Conservation (phyloP, 2,113 vertebrate genomes). For the Furnarius figulus region DNA sequence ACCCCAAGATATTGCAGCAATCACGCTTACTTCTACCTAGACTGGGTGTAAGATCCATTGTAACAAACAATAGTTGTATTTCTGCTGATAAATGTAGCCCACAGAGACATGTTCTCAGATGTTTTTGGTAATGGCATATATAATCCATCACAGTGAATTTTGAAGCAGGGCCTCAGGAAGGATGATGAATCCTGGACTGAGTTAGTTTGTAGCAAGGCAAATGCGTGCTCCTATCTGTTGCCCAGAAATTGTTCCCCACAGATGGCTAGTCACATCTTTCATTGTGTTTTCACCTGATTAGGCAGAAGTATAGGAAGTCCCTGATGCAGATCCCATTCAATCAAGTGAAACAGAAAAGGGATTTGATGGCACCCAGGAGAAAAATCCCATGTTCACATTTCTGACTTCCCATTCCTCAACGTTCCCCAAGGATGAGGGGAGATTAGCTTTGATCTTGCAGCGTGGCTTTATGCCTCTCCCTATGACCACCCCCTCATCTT, state of each 20-base stretch:
- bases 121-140: not conserved
- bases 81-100: not conserved
- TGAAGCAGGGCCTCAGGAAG: not conserved
- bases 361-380: not conserved
- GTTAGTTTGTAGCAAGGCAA: not conserved
- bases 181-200: not conserved
- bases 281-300: conserved; percentile 6
- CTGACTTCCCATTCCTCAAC: not conserved
- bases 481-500: not conserved
- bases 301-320: not conserved
- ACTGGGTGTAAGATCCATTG: not conserved
- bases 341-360: conserved; percentile 1
- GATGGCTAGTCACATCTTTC: not conserved
- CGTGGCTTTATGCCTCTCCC: not conserved
- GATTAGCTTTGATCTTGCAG: not conserved
- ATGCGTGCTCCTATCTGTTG: not conserved
- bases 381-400: not conserved
- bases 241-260: not conserved
- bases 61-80: not conserved
- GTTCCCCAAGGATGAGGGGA: not conserved
- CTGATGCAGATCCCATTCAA: not conserved
- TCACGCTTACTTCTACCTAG: not conserved
- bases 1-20: not conserved
- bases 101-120: not conserved
- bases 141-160: conserved; percentile 34